Conservation (phyloP, 2,113 vertebrate species). For the Platysternon megacephalum region DNA sequence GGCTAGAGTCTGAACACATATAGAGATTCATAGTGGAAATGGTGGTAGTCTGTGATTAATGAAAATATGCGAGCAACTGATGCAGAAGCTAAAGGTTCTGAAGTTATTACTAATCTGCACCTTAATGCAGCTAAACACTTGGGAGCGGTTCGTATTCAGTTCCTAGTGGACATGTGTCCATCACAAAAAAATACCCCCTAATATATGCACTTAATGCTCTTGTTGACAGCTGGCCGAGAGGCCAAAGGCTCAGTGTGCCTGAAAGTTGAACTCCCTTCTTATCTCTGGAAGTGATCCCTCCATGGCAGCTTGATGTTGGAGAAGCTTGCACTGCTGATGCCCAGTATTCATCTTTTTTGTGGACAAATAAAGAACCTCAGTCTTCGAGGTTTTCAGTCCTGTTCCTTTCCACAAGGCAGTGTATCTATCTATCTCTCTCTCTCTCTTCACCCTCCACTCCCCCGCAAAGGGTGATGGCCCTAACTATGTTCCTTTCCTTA, state of each 20-base stretch:
- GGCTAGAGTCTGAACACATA: neutral
- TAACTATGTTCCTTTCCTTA: neutral
- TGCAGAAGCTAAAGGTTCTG: neutral
- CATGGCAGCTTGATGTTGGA: neutral
- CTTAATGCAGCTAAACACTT: neutral
- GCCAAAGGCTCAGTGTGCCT: neutral
- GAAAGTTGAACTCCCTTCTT: neutral
- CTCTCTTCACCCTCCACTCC: neutral
- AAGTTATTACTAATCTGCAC: neutral
- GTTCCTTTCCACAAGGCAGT: neutral
- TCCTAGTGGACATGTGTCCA: neutral
- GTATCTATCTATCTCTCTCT: neutral
- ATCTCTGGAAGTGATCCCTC: neutral
- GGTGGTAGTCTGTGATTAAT: accelerated
- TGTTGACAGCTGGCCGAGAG: neutral
- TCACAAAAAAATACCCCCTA: neutral
- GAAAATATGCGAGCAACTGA: neutral
- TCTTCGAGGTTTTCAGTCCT: neutral
- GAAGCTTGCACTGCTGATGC: neutral
- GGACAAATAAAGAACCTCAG: neutral
- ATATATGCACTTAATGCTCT: neutral
- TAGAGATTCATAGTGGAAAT: neutral
- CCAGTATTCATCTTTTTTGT: neutral
- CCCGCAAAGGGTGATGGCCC: neutral
- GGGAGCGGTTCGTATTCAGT: neutral